Conservation (phyloP, 2,888 invertebrate species). For the Eumerus sabulonum region DNA sequence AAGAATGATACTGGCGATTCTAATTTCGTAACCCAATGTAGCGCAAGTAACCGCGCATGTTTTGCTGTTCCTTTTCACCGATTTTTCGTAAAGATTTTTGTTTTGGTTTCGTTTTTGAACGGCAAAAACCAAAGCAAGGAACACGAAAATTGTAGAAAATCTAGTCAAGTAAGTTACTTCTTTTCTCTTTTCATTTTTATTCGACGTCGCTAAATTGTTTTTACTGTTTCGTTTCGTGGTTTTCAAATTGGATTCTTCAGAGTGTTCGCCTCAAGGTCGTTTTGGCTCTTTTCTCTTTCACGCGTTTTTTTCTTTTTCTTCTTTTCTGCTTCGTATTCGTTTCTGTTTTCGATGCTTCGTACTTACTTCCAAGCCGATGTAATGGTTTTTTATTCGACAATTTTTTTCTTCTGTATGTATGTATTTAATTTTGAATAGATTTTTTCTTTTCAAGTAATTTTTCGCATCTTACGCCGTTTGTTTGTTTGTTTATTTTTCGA, state of each 20-base stretch:
- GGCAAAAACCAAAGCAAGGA: slow-evolving; percentile 31
- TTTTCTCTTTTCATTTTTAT: slow-evolving; percentile 17
- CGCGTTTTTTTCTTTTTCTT: neutral
- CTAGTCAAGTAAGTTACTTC: slow-evolving; percentile 57
- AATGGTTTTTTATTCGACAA: neutral
- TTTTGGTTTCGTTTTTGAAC: too few relatives aligned
- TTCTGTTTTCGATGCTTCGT: slow-evolving; percentile 17
- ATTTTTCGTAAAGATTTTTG: slow-evolving; percentile 31
- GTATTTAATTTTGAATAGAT: slow-evolving; percentile 4
- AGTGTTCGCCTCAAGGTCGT: slow-evolving; percentile 64
- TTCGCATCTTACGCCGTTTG: neutral
- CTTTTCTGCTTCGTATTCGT: slow-evolving; percentile 1
- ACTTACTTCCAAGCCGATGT: slow-evolving; percentile 9
- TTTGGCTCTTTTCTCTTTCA: slow-evolving; percentile 52
- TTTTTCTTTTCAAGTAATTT: slow-evolving; percentile 2
- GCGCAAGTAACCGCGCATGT: neutral
- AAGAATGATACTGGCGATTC: slow-evolving; percentile 13
- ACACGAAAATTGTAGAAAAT: slow-evolving; percentile 49
- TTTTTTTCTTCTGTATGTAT: neutral
- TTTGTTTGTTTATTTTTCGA: slow-evolving; percentile 6
- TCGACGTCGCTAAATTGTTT: slow-evolving; percentile 7
- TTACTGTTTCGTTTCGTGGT: slow-evolving; percentile 50
- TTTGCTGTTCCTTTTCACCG: slow-evolving; percentile 22
- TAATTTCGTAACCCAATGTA: slow-evolving; percentile 34
- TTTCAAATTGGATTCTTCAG: slow-evolving; percentile 61